phyloP scores from a whole-genome alignment of 2,888 invertebrate genomes.

The Slavum lentiscoides region DNA sequence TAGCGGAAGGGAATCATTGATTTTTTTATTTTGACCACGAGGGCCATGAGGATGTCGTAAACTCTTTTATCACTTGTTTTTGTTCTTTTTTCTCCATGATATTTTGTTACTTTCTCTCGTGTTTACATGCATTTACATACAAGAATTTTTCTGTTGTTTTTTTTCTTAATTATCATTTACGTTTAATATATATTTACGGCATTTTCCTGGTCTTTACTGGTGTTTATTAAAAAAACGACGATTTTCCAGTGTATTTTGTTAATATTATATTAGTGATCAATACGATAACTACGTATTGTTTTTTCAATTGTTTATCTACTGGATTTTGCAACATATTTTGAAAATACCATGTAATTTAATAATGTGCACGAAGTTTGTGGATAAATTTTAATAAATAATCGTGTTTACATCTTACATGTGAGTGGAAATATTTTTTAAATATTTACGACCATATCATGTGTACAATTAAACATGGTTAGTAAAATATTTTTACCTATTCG shows the following conservation, averaged over 20 bases:
- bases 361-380: background rate
- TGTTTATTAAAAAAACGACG: background rate
- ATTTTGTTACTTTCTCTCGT: constrained; percentile 9
- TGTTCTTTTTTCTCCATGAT: constrained; percentile 30
- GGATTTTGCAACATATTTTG: background rate
- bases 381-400: background rate
- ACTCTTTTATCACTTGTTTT: too few species aligned
- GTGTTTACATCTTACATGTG: constrained; percentile 10
- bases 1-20: too few species aligned
- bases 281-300: background rate
- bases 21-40: too few species aligned
- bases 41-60: too few species aligned
- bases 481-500: too few species aligned
- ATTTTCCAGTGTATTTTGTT: background rate
- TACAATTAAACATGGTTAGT: background rate
- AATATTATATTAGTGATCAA: background rate
- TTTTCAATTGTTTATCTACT: background rate
- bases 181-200: background rate
- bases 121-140: background rate
- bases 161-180: background rate
- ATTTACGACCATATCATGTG: background rate
- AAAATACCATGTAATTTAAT: background rate
- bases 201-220: background rate
- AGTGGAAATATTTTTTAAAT: constrained; percentile 1
- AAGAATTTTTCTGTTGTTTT: constrained; percentile 1